Conservation (phyloP, 2,113 vertebrate species). For the Microtus ochrogaster region DNA sequence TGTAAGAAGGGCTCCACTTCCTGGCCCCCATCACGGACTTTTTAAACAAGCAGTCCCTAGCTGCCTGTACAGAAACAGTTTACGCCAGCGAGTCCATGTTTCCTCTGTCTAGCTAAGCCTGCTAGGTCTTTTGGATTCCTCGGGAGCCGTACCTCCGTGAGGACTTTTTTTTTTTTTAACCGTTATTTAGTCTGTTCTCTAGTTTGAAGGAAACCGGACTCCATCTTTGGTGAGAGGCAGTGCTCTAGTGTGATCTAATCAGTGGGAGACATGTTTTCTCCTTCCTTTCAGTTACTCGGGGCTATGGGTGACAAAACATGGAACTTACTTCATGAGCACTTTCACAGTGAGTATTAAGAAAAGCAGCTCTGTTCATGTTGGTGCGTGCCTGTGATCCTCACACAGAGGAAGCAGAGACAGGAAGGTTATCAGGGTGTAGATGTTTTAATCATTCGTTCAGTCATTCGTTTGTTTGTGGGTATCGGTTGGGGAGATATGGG, state of each 20-base stretch:
- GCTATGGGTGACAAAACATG: neutral
- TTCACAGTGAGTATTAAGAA: neutral
- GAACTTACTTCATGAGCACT: conserved; percentile 15
- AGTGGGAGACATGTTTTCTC: neutral
- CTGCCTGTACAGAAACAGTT: conserved; percentile 47
- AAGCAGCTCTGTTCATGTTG: neutral
- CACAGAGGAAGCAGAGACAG: neutral
- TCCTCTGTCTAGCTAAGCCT: conserved; percentile 51
- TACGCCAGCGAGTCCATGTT: conserved; percentile 45
- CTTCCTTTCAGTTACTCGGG: neutral
- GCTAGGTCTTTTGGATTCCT: conserved; percentile 61
- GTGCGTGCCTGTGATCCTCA: neutral
- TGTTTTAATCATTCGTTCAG: neutral
- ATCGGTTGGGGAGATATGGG: too few relatives aligned
- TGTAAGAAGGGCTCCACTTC: conserved; percentile 10
- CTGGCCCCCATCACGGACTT: conserved; percentile 39
- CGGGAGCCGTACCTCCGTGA: conserved; percentile 4
- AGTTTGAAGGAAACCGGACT: conserved; percentile 66
- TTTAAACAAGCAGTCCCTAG: conserved; percentile 57
- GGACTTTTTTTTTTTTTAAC: conserved; percentile 55
- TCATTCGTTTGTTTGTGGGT: neutral
- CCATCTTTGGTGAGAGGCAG: conserved; percentile 50
- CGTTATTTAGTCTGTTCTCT: conserved; percentile 43
- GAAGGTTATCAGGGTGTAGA: neutral
- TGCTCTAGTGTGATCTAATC: conserved; percentile 41